Base-by-base conservation (phyloP, 2,888 invertebrate genomes). In the Volucella inflata region DNA sequence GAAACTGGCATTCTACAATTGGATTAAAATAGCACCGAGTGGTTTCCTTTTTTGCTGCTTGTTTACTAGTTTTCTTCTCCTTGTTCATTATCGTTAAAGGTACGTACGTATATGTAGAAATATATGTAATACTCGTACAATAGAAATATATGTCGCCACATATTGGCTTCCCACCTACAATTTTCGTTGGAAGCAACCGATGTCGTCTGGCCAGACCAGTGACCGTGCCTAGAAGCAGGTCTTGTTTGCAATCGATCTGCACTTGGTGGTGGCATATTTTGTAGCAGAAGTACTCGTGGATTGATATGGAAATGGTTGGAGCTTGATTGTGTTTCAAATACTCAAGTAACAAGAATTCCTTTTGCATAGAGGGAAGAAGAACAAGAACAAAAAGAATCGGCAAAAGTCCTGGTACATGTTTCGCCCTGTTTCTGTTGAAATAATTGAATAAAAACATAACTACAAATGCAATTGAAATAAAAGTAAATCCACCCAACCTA, bases 131-230 rank as follows among this genome's bases (percentile, higher is more conserved):
- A 17, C 30, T 14, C 42, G 75, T 65, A 74, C 72, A 77, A 81
- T 76, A 68, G 30, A 30, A 85, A 85, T 77, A 85, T 76, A 77
- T 72, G 55, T 65, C 62, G 80, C 81, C 72, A 77, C 72, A 67
- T 77, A 81, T 81, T 85, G 85, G 85, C 85, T 85, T 85, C 85
- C 85, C 85, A 81, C 81, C 85, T 85, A 81, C 72, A 44, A 74
- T 81, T 77, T 85, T 68, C 81, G 72, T 77, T 76, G 55, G 42
- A 42, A 55, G 65, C 81, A 62, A 30, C 30, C 46, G 48, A 59
- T 40, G 14, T 60, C 53, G 55, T 65, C 60, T 30, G 30, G 6
- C 30, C 30, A 30, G 46, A 70, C 70, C 50, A 60, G 51, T 71
- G 80, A 64, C 85, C 57, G 59, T 53, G 85, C 81, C 81, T 85